These are phyloP conservation scores for Trachelipus rathkii DNA, from an alignment of 1,140 invertebrate species.

Conservation along the genomic window DNA sequence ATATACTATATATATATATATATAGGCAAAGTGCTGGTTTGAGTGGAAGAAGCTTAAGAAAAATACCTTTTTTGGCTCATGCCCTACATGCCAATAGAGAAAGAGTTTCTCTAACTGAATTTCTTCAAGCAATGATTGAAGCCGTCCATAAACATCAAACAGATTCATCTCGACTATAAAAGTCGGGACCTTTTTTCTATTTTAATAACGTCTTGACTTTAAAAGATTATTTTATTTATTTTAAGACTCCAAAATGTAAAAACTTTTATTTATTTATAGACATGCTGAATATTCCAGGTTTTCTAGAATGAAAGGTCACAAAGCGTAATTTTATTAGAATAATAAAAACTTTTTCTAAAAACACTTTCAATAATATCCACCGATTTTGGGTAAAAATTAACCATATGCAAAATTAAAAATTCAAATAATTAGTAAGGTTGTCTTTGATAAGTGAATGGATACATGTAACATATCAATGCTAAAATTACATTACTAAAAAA, in stretches of 20 bases:
- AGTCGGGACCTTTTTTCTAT: not conserved
- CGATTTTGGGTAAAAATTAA: too few species aligned
- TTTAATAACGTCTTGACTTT: not conserved
- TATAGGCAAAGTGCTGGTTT: conserved; percentile 65
- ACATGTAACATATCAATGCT: too few species aligned
- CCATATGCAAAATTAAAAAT: too few species aligned
- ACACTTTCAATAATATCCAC: too few species aligned
- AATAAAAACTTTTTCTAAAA: too few species aligned
- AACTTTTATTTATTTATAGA: too few species aligned
- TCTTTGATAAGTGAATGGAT: too few species aligned
- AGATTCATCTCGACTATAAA: not conserved
- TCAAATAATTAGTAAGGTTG: too few species aligned
- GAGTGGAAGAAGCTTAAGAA: conserved; percentile 78
- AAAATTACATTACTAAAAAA: too few species aligned
- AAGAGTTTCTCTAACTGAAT: conserved; percentile 48
- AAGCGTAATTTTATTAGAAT: too few species aligned
- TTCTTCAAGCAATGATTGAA: conserved; percentile 47
- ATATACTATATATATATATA: conserved; percentile 47
- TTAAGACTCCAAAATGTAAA: not conserved
- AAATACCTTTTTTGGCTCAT: conserved; percentile 80
- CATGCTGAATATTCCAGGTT: too few species aligned
- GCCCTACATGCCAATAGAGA: conserved; percentile 52
- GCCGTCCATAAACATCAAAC: not conserved
- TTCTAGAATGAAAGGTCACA: too few species aligned
- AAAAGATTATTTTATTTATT: not conserved